Conservation (phyloP, 2,113 vertebrate genomes). For the Nycticryphes semicollaris region DNA sequence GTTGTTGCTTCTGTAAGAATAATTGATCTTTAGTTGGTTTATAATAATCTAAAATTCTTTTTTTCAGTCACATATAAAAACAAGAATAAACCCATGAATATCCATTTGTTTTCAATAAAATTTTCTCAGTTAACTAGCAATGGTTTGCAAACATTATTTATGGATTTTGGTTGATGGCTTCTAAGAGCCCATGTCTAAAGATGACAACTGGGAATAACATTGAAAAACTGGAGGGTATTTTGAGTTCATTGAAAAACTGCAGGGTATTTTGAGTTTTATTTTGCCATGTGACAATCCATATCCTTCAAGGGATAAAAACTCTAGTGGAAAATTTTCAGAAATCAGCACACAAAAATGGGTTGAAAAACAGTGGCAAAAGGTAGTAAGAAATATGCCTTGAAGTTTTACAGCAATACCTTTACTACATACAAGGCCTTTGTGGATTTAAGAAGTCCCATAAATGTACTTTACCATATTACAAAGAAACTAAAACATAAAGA, state of each 20-base stretch:
- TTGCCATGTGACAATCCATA: not conserved
- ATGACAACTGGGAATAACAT: not conserved
- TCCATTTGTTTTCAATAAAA: not conserved
- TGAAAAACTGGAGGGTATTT: not conserved
- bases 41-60: not conserved
- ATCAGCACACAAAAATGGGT: not conserved
- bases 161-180: not conserved
- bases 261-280: not conserved
- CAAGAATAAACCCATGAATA: not conserved
- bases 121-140: not conserved
- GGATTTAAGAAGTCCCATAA: slow-evolving; percentile 6
- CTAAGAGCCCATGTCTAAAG: not conserved
- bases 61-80: not conserved
- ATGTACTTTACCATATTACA: not conserved
- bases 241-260: not conserved
- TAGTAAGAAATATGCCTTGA: not conserved
- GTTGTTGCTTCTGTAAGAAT: not conserved
- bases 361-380: not conserved
- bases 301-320: not conserved
- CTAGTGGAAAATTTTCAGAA: not conserved
- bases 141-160: not conserved
- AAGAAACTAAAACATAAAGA: not conserved
- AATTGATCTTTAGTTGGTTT: not conserved
- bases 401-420: not conserved
- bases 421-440: not conserved